Percentiles rank a stretch among this genome's conserved stretches.
Evolutionary conservation across 92 coral and sea anemone species (phyloP).

Genomic region (Palythoa heliodiscus): DNA sequence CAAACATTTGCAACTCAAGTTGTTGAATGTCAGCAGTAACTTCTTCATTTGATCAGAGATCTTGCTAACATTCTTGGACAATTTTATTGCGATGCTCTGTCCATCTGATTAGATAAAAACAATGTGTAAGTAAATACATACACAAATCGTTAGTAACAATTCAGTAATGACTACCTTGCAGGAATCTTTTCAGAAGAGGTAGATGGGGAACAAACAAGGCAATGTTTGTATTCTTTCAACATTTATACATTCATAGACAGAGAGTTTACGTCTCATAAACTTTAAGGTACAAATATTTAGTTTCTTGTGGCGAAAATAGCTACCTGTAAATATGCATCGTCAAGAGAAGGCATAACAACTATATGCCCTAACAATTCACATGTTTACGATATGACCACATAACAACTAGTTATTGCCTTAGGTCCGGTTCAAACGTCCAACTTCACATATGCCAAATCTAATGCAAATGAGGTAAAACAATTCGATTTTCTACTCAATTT

Average conservation of each 20-base stretch:
- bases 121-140: not conserved
- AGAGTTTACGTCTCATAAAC: not conserved
- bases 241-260: not conserved
- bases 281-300: not conserved
- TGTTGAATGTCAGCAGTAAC: slow-evolving; percentile 36
- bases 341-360: not conserved
- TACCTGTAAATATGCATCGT: not conserved
- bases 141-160: slow-evolving; percentile 14
- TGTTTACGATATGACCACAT: not conserved
- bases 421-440: slow-evolving; percentile 9
- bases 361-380: not conserved
- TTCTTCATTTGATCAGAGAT: slow-evolving; percentile 49
- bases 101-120: slow-evolving; percentile 53
- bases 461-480: not conserved
- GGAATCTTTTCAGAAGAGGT: not conserved
- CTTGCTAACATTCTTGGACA: slow-evolving; percentile 55
- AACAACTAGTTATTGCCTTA: slow-evolving; percentile 1
- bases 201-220: not conserved
- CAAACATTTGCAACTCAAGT: slow-evolving; percentile 2
- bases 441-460: not conserved
- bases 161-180: not conserved
- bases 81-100: slow-evolving; percentile 62
- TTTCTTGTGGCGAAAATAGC: not conserved
- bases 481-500: not conserved
- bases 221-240: no score